Evolutionary conservation across 2,113 vertebrate genomes (phyloP), one percentile per base, ranked within the genome.

Genomic region (Podarcis cretensis): DNA sequence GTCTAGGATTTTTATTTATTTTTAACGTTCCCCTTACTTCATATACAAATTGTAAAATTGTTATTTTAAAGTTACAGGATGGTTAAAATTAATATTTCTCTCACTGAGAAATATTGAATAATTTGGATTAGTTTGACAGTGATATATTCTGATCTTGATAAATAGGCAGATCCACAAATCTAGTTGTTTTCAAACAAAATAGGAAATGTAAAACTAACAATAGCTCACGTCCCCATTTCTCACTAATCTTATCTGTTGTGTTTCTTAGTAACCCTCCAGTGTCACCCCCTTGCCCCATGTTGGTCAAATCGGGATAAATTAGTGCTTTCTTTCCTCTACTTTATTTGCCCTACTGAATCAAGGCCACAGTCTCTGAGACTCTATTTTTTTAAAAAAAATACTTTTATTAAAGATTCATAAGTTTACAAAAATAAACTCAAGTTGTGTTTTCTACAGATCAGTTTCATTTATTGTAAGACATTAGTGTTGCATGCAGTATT

Each of bases 381-480:
- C 6, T 10, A 0, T 0, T 90, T 1, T 37, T 9, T 89, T 3
- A 57, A 21, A 81, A 14, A 9, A 69, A 2, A 54, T 48, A 48
- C 48, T 48, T 48, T 48, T 48, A 10, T 48, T 48, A 48, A 48
- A 48, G 9, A 48, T 48, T 48, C 10, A 10, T 48, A 48, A 48
- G 48, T 48, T 48, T 48, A 48, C 48, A 48, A 48, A 48, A 48
- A 10, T 48, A 48, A 48, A 48, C 48, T 48, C 48, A 48, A 48
- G 48, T 48, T 48, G 48, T 48, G 48, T 48, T 48, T 48, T 48
- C 9, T 48, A 48, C 48, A 48, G 48, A 48, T 54, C 48, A 54
- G 48, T 54, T 54, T 54, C 48, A 12, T 54, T 54, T 54, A 9
- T 48, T 54, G 48, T 54, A 54, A 54, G 10, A 12, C 48, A 48